These are phyloP conservation scores for Tachypleus tridentatus DNA, from an alignment of 1,140 invertebrate genomes.

Conservation along the genomic window DNA sequence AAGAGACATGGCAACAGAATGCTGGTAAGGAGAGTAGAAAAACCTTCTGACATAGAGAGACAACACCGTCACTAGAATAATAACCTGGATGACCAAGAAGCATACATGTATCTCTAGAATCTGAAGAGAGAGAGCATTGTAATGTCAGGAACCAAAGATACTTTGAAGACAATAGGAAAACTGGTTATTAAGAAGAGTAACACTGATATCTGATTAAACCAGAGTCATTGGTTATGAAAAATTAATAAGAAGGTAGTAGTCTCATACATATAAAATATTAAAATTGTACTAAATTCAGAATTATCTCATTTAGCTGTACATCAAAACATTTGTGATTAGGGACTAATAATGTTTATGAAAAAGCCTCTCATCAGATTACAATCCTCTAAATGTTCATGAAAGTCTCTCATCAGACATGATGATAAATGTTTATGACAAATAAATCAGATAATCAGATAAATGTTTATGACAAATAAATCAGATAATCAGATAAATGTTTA, in stretches of 20 bases:
- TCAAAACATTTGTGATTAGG: too few relatives aligned
- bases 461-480: too few relatives aligned
- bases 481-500: too few relatives aligned
- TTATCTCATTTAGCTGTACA: too few relatives aligned
- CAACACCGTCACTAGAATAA: conserved; percentile 19
- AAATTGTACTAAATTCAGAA: too few relatives aligned
- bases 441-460: too few relatives aligned
- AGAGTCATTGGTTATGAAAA: conserved; percentile 1
- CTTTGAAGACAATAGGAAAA: conserved; percentile 5
- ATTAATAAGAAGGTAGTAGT: conserved; percentile 2
- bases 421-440: too few relatives aligned
- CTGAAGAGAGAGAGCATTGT: conserved; percentile 6
- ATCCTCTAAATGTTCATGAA: too few relatives aligned
- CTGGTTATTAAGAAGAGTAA: neutral
- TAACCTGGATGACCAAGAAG: conserved; percentile 18
- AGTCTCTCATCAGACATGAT: too few relatives aligned
- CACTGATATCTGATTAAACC: too few relatives aligned
- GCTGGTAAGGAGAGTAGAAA: conserved; percentile 6
- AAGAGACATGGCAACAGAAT: neutral
- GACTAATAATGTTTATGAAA: too few relatives aligned
- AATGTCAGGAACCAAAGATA: neutral
- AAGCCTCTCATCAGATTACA: too few relatives aligned
- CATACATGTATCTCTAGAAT: conserved; percentile 18
- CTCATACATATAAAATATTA: neutral
- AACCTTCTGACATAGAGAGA: conserved; percentile 16